phyloP scores from a whole-genome alignment of 2,888 invertebrate genomes.

The Hemaris fuciformis region DNA sequence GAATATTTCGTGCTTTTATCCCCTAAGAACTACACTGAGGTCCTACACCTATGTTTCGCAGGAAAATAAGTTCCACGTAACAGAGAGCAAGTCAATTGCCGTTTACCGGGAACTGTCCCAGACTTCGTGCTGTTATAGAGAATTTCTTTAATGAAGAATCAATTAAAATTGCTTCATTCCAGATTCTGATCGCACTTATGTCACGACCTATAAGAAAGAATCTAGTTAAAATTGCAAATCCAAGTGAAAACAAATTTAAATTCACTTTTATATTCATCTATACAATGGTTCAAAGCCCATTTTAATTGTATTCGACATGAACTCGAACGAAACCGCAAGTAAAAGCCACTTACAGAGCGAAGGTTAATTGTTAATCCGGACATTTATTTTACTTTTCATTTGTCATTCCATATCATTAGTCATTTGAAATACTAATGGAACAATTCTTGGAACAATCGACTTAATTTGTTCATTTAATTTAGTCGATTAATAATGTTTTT shows the following conservation, averaged over 20 bases:
- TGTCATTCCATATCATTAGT: conserved; percentile 18
- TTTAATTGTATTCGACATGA: neutral
- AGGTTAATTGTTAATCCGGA: conserved; percentile 18
- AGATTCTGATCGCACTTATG: neutral
- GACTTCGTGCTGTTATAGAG: no score
- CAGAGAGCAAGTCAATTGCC: no score
- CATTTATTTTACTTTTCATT: conserved; percentile 15
- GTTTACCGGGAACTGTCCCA: no score
- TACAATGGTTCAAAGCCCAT: neutral
- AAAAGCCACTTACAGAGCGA: conserved; percentile 6
- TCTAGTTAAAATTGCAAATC: neutral
- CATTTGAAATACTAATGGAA: conserved; percentile 17
- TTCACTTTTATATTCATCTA: neutral
- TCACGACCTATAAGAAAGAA: neutral
- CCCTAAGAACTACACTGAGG: no score
- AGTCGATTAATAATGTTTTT: conserved; percentile 10
- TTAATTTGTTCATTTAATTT: conserved; percentile 17
- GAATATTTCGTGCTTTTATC: no score
- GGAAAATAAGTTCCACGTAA: no score
- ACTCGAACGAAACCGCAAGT: neutral
- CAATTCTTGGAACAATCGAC: conserved; percentile 17
- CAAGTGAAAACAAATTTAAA: neutral
- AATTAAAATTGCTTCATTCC: no score
- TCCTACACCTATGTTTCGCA: no score
- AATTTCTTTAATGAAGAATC: no score